Evolutionary conservation across 2,888 invertebrate species (phyloP), one percentile per base, ranked within the genome.

Genomic region (Enchytraeus crypticus): DNA sequence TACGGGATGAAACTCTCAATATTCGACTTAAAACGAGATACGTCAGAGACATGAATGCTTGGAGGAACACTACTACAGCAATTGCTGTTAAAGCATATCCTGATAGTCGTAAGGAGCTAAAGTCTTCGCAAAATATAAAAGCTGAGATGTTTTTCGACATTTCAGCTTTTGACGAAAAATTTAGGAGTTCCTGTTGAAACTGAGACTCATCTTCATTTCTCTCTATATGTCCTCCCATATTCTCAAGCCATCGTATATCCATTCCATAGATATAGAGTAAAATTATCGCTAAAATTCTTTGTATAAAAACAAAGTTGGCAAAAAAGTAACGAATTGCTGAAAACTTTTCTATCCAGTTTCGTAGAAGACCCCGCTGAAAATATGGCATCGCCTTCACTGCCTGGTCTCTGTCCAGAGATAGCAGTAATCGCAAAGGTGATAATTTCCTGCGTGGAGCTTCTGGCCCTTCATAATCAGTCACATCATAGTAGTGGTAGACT

Each of bases 391-490:
- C 57, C 57, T 38, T 5, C 23, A 5, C 43, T 11, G 32, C 32
- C 2, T 45, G 54, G 26, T 14, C 32, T 21, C 34, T 32, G 33
- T 60, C 60, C 14, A 60, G 33, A 26, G 21, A n/a, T 8, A 54
- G 14, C 27, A 56, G 43, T 21, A 60, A 26, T 14, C 5, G 21
- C 3, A 59, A 23, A 1, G 54, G 60, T 11, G 60, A 55, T 26
- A 38, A 11, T 11, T 27, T 1, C n/a, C 33, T 23, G 2, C 60
- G 54, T 21, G 18, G 56, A 5, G 32, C 27, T n/a, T 14, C 26
- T n/a, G 30, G 5, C 49, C 14, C 49, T 47, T 47, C 56, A 32
- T 60, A 60, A 2, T 60, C 60, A 1, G 60, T 60, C 30, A 60
- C 32, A 34, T 60, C 60, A 34, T 33, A 49, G 29, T 34, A 45